Evolutionary conservation across 2,113 vertebrate genomes (phyloP), one percentile per base, ranked within the genome.

Genomic region (Cervus canadensis): DNA sequence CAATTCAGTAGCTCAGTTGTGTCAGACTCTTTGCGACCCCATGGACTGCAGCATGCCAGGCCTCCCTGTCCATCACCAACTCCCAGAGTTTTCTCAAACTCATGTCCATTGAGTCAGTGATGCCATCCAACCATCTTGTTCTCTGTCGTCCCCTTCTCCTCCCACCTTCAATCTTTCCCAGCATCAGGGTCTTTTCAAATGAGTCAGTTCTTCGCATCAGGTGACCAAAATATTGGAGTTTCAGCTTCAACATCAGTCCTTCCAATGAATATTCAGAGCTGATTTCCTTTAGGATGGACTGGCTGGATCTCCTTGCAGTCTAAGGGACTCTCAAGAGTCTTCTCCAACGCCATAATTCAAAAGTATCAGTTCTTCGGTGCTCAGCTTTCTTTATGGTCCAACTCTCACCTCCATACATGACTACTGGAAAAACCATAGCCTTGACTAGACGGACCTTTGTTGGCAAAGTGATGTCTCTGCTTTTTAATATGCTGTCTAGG

Each of bases 11-110:
- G 0, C 67, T 71, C 67, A 71, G 10, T 40, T 0, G 10, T 74
- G 36, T 40, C 67, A 0, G 0, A 74, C 19, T 40, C 67, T 74
- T 74, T 74, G n/a, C 1, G 0, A 40, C 19, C 19, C n/a, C 67
- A 40, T 40, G n/a, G 11, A 36, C 10, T 1, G 2, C n/a, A 71
- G 67, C 67, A 71, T 2, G 0, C 19, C n/a, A 71, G 67, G 67
- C 67, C 19, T 71, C n/a, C 67, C 67, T 40, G n/a, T 71, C 67
- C 67, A 71, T 40, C n/a, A 71, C 5, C n/a, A 40, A 40, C 67
- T 71, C 67, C n/a, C 4, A 1, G 11, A 71, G 67, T 40, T 71
- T 40, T 40, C 67, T 71, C n/a, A 36, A 23, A 71, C 19, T 71
- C 67, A 40, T 40, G 19, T 71, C 67, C 67, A 40, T 23, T 36